A percentile compares a stretch with the other conserved stretches of the same genome.
Conservation (phyloP, 2,888 invertebrate species). For the Malachius bipustulatus region DNA sequence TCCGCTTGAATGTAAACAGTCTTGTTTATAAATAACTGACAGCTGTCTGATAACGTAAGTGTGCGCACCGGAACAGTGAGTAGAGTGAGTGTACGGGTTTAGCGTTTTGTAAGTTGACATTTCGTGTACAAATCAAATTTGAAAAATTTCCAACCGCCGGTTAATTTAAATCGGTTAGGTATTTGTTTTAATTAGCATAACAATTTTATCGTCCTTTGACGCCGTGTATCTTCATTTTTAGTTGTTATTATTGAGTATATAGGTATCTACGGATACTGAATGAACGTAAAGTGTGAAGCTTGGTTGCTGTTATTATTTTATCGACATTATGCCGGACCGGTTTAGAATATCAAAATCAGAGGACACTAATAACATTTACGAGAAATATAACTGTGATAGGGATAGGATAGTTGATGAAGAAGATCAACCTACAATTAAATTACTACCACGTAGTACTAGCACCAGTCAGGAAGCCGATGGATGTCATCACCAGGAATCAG, state of each 20-base stretch:
- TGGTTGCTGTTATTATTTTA: too few relatives aligned
- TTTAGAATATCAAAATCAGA: constrained; percentile 1
- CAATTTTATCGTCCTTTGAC: neutral
- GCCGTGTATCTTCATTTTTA: neutral
- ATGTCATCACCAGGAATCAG: too few relatives aligned
- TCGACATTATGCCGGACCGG: too few relatives aligned
- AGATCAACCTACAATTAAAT: constrained; percentile 1
- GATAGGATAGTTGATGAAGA: neutral
- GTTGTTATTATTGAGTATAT: too few relatives aligned
- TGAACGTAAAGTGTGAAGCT: too few relatives aligned
- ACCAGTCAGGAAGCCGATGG: too few relatives aligned
- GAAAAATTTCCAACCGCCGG: neutral
- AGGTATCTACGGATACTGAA: too few relatives aligned
- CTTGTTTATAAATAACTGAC: neutral
- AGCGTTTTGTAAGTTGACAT: constrained; percentile 3
- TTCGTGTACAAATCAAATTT: constrained; percentile 1
- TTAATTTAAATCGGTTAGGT: neutral
- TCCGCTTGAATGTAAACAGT: constrained; percentile 1
- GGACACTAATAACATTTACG: constrained; percentile 1
- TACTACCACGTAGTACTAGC: neutral
- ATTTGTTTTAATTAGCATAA: too few relatives aligned
- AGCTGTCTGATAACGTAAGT: neutral
- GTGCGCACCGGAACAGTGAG: neutral
- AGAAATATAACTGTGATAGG: constrained; percentile 1
- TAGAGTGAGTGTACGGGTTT: neutral